phyloP scores from a whole-genome alignment of 2,797 vertebrate genomes.

The Megaceryle alcyon region DNA sequence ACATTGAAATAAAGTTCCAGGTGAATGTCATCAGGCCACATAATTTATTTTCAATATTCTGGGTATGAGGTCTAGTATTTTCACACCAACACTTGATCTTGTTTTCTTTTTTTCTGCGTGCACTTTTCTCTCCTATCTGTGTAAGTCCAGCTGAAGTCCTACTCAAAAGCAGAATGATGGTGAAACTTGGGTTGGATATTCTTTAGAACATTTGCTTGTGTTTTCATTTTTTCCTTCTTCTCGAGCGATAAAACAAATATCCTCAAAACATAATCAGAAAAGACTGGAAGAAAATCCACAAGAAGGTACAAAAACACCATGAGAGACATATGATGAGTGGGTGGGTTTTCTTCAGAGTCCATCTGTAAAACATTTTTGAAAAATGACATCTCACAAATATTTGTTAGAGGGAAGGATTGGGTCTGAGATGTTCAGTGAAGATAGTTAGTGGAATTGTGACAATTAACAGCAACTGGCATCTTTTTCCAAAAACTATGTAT shows the following conservation, averaged over 20 bases:
- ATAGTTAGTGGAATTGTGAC: constrained; percentile 9
- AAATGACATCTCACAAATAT: constrained; percentile 27
- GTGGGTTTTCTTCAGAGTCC: constrained; percentile 68
- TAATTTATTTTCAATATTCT: neutral
- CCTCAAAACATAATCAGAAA: neutral
- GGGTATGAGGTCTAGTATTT: neutral
- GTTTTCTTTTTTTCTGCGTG: neutral
- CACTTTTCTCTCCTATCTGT: neutral
- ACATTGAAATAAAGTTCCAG: neutral
- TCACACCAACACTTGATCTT: neutral
- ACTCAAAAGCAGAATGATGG: neutral
- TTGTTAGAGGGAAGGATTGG: neutral
- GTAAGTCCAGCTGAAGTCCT: neutral
- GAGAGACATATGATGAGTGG: constrained; percentile 66
- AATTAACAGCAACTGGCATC: neutral
- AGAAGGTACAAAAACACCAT: constrained; percentile 34
- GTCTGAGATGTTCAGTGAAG: constrained; percentile 14
- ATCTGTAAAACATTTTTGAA: constrained; percentile 52
- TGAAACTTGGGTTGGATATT: neutral
- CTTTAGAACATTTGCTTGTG: neutral
- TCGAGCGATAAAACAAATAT: neutral
- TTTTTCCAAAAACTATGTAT: neutral
- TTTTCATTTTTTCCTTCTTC: neutral
- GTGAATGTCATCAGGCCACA: neutral
- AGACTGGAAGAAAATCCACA: constrained; percentile 14